Base-by-base conservation (phyloP, 35 echinoderm and acorn worm genomes). In the Strongylocentrotus purpuratus region DNA sequence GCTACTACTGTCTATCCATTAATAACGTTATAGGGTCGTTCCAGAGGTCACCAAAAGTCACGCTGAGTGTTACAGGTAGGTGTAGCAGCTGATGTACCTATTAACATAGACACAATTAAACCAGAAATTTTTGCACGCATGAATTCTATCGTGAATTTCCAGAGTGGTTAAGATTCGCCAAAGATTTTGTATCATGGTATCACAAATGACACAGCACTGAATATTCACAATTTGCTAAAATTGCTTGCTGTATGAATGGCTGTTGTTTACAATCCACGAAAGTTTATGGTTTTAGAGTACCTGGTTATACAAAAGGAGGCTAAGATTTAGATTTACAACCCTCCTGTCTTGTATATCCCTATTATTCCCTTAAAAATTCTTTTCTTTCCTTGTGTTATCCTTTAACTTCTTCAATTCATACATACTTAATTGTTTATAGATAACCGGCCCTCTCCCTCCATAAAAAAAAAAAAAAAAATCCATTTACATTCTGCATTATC, bases 1-100 rank as follows among this genome's bases (percentile, higher is more conserved):
- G 85, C 31, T 97, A 97, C 55, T 85, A 87, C 45, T 97, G 96
- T 32, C 95, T 87, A 55, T 92, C 94, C 13, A 87, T 86, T 4
- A 94, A 95, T 31, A 50, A 90, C 32, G 31, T 41, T 14, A 10
- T 94, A 17, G 92, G 96, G 17, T 9, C 31, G 8, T 78, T 48
- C 11, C 92, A 58, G 47, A 78, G 86, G 48, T 94, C 96, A 7
- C 93, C 96, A 7, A 33, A 46, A 25, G 46, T 94, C 33, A 59
- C 87, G 17, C 33, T 96, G 0, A 88, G n/a, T 5, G 55, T 96
- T 13, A 15, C 33, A 94, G 35, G 95, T 96, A 94, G 33, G 50
- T 47, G 4, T 94, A 9, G 92, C 45, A 28, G 58, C 7, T 33
- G 31, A 14, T 58, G n/a, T n/a, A 33, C 32, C 32, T n/a, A 58